phyloP scores from a whole-genome alignment of 2,113 vertebrate genomes.

The Ptilonorhynchus violaceus region DNA sequence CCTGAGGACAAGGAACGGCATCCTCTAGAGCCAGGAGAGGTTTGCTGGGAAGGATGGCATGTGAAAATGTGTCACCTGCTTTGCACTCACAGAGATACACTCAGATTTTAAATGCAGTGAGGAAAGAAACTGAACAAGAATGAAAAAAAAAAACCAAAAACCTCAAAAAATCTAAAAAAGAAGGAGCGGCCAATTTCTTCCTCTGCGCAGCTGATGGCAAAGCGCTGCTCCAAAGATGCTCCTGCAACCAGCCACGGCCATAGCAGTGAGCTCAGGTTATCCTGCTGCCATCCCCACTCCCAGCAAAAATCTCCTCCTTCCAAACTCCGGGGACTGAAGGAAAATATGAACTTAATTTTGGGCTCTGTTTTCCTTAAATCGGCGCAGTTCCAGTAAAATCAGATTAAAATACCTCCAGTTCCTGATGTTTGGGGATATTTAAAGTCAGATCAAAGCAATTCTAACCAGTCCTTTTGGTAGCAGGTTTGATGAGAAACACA shows the following conservation, averaged over 20 bases:
- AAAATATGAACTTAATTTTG: constrained; percentile 65
- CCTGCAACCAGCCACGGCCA: not conserved
- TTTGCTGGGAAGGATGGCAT: accelerated
- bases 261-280: not conserved
- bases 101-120: not conserved
- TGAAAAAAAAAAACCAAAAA: not conserved
- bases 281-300: not conserved
- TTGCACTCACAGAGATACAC: accelerated
- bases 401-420: constrained; percentile 70
- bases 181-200: not conserved
- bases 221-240: not conserved
- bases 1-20: not conserved
- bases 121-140: not conserved
- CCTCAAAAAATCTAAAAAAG: not conserved
- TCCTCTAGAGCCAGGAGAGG: not conserved
- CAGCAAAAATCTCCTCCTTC: not conserved
- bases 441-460: constrained; percentile 69
- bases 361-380: constrained; percentile 59
- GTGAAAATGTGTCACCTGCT: accelerated
- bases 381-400: constrained; percentile 66
- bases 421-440: constrained; percentile 68
- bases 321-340: not conserved
- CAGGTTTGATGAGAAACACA: constrained; percentile 72
- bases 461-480: constrained; percentile 64
- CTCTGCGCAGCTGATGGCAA: not conserved